Conservation (phyloP, 2,888 invertebrate genomes). For the Drosophila pegasa region DNA sequence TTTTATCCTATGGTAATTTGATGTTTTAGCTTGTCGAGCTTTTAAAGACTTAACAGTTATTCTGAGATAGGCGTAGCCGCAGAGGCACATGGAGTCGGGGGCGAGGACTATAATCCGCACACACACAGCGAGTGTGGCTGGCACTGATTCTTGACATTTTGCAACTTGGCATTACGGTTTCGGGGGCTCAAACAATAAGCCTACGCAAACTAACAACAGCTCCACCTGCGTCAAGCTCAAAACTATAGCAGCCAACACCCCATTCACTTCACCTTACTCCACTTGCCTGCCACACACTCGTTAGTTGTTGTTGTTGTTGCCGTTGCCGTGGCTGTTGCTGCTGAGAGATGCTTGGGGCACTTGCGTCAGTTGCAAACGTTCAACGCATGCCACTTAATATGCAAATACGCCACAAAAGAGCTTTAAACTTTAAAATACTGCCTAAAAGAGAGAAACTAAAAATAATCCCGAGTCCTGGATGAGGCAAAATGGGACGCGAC, state of each 20-base stretch:
- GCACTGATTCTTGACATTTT: conserved; percentile 65
- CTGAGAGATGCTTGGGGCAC: conserved; percentile 19
- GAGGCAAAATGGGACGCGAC: conserved; percentile 5
- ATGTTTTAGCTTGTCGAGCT: conserved; percentile 56
- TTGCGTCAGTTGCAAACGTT: conserved; percentile 42
- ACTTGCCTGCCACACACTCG: conserved; percentile 9
- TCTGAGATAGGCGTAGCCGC: conserved; percentile 26
- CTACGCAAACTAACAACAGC: conserved; percentile 71
- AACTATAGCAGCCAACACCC: conserved; percentile 11
- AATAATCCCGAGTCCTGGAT: conserved; percentile 58
- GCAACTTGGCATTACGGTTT: conserved; percentile 61
- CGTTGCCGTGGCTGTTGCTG: background rate
- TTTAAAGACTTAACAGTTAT: conserved; percentile 50
- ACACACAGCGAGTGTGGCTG: conserved; percentile 27
- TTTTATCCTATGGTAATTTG: conserved; percentile 69
- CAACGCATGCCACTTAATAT: conserved; percentile 78
- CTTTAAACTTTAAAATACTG: conserved; percentile 78
- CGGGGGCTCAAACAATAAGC: conserved; percentile 66
- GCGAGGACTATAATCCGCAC: conserved; percentile 43
- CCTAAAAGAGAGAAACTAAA: conserved; percentile 60
- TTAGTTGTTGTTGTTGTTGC: background rate
- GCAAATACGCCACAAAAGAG: conserved; percentile 80
- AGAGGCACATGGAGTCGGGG: background rate
- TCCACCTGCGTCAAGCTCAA: conserved; percentile 52
- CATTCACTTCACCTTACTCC: conserved; percentile 11